phyloP scores from a whole-genome alignment of 2,888 invertebrate species.

The Venustoraphidia nigricollis region DNA sequence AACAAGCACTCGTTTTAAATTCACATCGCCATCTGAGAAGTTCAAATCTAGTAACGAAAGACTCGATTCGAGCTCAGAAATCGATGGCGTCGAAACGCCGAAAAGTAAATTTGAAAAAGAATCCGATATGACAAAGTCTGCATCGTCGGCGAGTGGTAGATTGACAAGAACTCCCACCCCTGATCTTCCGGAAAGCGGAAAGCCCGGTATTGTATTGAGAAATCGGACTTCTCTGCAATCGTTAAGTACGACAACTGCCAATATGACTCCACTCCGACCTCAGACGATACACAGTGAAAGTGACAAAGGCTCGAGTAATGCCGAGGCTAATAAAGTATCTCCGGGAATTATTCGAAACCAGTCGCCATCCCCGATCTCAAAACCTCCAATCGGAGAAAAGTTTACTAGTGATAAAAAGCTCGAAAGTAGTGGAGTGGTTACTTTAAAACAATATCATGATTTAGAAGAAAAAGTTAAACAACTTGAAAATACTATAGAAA shows the following conservation, averaged over 20 bases:
- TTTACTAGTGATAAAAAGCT: neutral
- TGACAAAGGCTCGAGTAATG: constrained; percentile 6
- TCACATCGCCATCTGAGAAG: constrained; percentile 16
- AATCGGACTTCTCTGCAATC: constrained; percentile 1
- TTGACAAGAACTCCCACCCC: constrained; percentile 18
- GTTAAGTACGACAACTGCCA: neutral
- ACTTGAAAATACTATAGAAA: constrained; percentile 40
- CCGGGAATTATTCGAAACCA: constrained; percentile 6
- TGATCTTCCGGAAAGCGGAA: constrained; percentile 17
- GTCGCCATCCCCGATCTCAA: constrained; percentile 8
- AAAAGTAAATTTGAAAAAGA: constrained; percentile 17
- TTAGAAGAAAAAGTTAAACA: constrained; percentile 32
- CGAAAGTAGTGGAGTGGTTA: constrained; percentile 10
- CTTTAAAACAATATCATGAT: constrained; percentile 21
- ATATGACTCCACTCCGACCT: constrained; percentile 10
- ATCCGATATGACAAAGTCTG: constrained; percentile 18
- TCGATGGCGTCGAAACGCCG: constrained; percentile 30
- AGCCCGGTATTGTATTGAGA: constrained; percentile 9
- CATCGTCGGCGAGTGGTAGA: constrained; percentile 14
- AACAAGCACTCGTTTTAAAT: constrained; percentile 14
- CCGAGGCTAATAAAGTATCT: constrained; percentile 5
- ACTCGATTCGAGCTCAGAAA: constrained; percentile 20
- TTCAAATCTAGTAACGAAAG: constrained; percentile 19
- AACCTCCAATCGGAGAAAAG: constrained; percentile 5
- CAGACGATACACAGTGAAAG: constrained; percentile 14